Conservation (phyloP, 2,888 invertebrate species). For the Ochropleura plecta region DNA sequence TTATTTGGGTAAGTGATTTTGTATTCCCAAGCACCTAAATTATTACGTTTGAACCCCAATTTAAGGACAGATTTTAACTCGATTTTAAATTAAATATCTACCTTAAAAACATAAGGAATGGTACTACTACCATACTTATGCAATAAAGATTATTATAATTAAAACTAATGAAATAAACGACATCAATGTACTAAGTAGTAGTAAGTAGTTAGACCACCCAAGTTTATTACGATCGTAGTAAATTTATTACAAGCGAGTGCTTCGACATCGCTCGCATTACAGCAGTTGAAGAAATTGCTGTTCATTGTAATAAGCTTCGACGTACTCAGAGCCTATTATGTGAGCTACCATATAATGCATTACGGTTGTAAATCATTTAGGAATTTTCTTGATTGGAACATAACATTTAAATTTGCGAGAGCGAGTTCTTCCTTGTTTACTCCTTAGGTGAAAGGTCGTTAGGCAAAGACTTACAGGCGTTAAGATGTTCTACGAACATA, state of each 20-base stretch:
- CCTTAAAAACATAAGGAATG: not conserved
- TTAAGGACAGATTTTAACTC: not conserved
- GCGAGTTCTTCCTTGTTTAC: constrained; percentile 31
- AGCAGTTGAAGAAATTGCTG: constrained; percentile 60
- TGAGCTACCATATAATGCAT: constrained; percentile 39
- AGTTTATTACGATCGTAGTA: constrained; percentile 42
- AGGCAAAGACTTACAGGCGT: not conserved
- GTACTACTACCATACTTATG: not conserved
- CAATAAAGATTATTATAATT: not conserved
- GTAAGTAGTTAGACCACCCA: constrained; percentile 55
- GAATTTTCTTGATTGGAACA: constrained; percentile 44
- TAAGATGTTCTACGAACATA: not conserved
- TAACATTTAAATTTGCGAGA: constrained; percentile 37
- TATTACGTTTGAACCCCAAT: not conserved
- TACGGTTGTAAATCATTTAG: constrained; percentile 50
- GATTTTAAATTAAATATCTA: not conserved
- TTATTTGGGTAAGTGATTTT: not conserved
- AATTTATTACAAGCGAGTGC: constrained; percentile 49
- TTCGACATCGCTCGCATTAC: constrained; percentile 47
- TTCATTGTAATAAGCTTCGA: constrained; percentile 55
- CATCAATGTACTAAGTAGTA: constrained; percentile 11
- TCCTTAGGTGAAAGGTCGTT: constrained; percentile 12
- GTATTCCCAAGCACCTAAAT: not conserved
- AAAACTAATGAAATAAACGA: constrained; percentile 16
- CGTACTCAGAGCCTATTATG: constrained; percentile 31